Percentiles rank a stretch among this genome's conserved stretches.
Conservation (phyloP, 37 sponge, comb jelly and placozoan genomes). For the Theonella swinhoei region DNA sequence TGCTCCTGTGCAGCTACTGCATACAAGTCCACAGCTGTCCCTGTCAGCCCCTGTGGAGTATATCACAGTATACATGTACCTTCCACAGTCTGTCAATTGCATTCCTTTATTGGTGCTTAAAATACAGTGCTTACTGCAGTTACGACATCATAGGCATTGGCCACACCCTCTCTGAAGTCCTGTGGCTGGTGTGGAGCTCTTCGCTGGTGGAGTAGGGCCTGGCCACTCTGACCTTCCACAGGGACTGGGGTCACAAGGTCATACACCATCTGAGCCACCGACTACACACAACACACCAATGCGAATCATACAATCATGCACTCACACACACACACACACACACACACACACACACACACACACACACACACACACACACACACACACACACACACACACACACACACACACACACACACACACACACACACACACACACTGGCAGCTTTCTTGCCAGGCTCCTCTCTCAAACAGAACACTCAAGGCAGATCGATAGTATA, state of each 20-base stretch:
- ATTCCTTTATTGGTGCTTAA: background rate
- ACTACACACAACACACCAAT: too few species aligned
- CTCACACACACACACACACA: background rate
- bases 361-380: too few species aligned
- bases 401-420: background rate
- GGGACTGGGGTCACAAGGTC: slow-evolving; percentile 65
- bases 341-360: too few species aligned
- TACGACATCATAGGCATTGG: slow-evolving; percentile 86
- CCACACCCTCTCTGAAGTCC: slow-evolving; percentile 87
- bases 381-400: too few species aligned
- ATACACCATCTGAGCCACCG: slow-evolving; percentile 78
- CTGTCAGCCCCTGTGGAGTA: slow-evolving; percentile 71
- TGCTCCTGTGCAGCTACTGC: slow-evolving; percentile 66
- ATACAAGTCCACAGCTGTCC: slow-evolving; percentile 69
- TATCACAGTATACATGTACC: background rate
- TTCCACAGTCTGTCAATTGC: background rate
- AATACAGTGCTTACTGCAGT: slow-evolving; percentile 69
- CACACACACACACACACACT: background rate
- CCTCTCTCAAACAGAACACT: too few species aligned
- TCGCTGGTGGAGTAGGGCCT: slow-evolving; percentile 24
- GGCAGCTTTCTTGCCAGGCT: background rate
- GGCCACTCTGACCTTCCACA: background rate
- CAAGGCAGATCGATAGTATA: too few species aligned
- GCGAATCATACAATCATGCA: too few species aligned
- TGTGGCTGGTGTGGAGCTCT: slow-evolving; percentile 65